Conservation (phyloP, 64 coral and sea anemone genomes). For the Pocillopora verrucosa region DNA sequence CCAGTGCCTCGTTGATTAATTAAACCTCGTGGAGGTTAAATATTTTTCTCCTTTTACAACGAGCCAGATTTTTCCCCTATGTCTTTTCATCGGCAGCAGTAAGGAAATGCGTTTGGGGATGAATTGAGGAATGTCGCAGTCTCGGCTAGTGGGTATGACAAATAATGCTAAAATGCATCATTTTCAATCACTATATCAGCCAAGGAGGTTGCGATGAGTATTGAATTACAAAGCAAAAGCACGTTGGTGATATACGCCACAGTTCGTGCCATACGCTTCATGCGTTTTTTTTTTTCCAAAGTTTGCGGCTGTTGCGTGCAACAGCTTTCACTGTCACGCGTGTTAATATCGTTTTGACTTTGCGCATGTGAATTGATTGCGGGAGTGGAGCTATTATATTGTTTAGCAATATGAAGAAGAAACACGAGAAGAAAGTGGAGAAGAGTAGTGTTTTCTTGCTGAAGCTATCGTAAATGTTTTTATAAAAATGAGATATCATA, state of each 20-base stretch:
- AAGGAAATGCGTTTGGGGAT: conserved; percentile 35
- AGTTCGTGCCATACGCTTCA: conserved; percentile 3
- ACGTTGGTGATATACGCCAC: conserved; percentile 30
- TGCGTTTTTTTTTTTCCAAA: not conserved
- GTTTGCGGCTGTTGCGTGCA: no score
- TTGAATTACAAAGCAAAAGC: conserved; percentile 19
- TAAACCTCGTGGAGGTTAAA: no score
- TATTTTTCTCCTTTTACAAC: conserved; percentile 1
- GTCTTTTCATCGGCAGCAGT: conserved; percentile 45
- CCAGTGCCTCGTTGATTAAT: not conserved
- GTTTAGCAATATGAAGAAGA: no score
- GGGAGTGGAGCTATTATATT: not conserved
- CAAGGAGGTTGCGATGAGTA: conserved; percentile 16
- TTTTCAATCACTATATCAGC: conserved; percentile 28
- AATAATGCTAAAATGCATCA: conserved; percentile 30
- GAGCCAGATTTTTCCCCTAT: no score
- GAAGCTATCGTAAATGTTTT: no score
- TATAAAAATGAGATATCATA: no score
- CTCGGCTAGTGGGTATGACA: conserved; percentile 28
- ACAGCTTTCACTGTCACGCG: no score
- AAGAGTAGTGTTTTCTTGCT: no score
- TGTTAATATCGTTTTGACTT: not conserved
- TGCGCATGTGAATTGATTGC: not conserved
- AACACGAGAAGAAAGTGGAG: no score
- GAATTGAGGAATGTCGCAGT: conserved; percentile 44